Conservation (phyloP, 2,888 invertebrate species). For the Drosophila colorata region DNA sequence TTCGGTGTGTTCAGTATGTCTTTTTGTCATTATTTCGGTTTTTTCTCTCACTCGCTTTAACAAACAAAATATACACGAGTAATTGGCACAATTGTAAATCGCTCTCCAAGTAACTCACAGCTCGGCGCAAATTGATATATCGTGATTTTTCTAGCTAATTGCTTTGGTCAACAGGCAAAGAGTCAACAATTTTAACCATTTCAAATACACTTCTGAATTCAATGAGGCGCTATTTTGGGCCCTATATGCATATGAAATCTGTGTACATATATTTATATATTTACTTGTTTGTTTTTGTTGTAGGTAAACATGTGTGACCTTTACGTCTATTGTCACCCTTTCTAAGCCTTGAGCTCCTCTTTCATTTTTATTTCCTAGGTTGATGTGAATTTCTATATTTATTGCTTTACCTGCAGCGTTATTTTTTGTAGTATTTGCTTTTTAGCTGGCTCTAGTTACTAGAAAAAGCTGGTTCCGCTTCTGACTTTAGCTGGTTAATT, state of each 20-base stretch:
- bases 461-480: too few species aligned
- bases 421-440: not conserved
- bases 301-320: slow-evolving; percentile 19
- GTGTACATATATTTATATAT: not conserved
- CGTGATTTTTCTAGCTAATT: slow-evolving; percentile 74
- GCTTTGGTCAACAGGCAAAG: slow-evolving; percentile 54
- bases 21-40: slow-evolving; percentile 39
- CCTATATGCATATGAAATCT: slow-evolving; percentile 12
- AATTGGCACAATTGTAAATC: slow-evolving; percentile 74
- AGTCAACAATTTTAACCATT: slow-evolving; percentile 23
- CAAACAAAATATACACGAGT: slow-evolving; percentile 54
- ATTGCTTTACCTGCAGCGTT: not conserved
- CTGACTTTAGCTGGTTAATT: too few species aligned
- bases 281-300: slow-evolving; percentile 4
- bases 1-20: slow-evolving; percentile 55
- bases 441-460: too few species aligned
- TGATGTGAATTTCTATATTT: not conserved
- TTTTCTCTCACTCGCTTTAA: slow-evolving; percentile 35
- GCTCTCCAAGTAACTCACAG: slow-evolving; percentile 54
- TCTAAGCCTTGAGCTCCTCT: slow-evolving; percentile 8
- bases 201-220: slow-evolving; percentile 12
- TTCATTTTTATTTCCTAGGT: not conserved
- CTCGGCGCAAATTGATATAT: slow-evolving; percentile 76
- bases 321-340: slow-evolving; percentile 6
- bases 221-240: slow-evolving; percentile 3